These are phyloP conservation scores for Agonopterix heracliana DNA, from an alignment of 2,888 invertebrate species.

Conservation along the genomic window DNA sequence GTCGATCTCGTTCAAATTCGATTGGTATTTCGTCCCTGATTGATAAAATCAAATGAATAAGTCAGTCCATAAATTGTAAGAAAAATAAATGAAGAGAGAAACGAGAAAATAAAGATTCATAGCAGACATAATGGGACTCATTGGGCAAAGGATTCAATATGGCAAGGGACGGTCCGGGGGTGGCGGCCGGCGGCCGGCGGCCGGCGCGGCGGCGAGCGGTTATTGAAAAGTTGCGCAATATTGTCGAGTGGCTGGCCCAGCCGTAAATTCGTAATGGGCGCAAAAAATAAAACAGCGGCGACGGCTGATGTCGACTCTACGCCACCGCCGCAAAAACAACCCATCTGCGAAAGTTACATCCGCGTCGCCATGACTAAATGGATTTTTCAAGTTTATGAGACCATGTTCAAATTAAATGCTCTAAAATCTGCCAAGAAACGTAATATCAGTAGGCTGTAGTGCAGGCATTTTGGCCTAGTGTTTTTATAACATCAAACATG, in stretches of 20 bases:
- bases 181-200: constrained; percentile 21
- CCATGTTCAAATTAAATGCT: constrained; percentile 1
- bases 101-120: constrained; percentile 21
- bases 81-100: constrained; percentile 18
- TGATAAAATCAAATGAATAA: constrained; percentile 16
- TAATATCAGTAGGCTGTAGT: too few relatives aligned
- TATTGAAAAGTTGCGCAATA: constrained; percentile 76
- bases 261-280: constrained; percentile 74
- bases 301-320: constrained; percentile 33
- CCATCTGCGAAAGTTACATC: constrained; percentile 49
- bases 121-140: constrained; percentile 35
- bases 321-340: constrained; percentile 58
- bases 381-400: constrained; percentile 53
- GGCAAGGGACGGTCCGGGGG: constrained; percentile 41
- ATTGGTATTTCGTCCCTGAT: constrained; percentile 85
- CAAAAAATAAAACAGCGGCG: constrained; percentile 66
- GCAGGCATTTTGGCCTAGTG: too few relatives aligned
- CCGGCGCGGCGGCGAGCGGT: constrained; percentile 47
- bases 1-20: constrained; percentile 86
- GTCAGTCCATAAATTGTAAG: constrained; percentile 11
- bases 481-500: too few relatives aligned
- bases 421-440: neutral
- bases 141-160: constrained; percentile 67
- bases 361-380: constrained; percentile 47
- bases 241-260: constrained; percentile 66